Percentiles rank a stretch among this genome's conserved stretches.
Evolutionary conservation across 2,113 vertebrate genomes (phyloP).

Genomic region (Heterocephalus glaber): DNA sequence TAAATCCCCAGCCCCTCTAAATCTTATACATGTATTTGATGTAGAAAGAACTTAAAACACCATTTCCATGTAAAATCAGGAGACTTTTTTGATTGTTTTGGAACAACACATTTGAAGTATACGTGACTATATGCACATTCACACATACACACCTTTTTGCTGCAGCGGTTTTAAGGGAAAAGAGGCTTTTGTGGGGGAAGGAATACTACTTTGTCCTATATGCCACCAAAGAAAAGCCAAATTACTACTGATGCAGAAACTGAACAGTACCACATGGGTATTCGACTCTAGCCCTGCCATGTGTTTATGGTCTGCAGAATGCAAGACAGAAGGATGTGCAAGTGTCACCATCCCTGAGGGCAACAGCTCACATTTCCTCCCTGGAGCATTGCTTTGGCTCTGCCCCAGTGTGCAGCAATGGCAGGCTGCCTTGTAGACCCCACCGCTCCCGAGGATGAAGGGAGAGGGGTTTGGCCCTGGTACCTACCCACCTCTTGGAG

Average conservation of each 20-base stretch:
- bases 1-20: too few species aligned
- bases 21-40: background rate
- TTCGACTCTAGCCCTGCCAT: background rate
- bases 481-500: background rate
- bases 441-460: background rate
- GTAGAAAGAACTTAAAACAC: constrained; percentile 35
- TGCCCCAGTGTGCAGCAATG: background rate
- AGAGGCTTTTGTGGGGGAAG: background rate
- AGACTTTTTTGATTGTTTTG: background rate
- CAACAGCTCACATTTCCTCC: background rate
- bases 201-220: background rate
- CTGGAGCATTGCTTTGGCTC: background rate
- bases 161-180: background rate
- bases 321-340: background rate
- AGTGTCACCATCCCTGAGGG: background rate
- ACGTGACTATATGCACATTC: background rate
- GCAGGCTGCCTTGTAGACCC: background rate
- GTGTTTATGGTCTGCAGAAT: background rate
- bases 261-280: background rate
- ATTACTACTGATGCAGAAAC: background rate
- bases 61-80: constrained; percentile 19
- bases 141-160: background rate
- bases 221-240: constrained; percentile 11
- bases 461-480: background rate
- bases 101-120: constrained; percentile 2